phyloP scores from a whole-genome alignment of 1,140 invertebrate species.

The silkworm (Bombyx mori) region DNA sequence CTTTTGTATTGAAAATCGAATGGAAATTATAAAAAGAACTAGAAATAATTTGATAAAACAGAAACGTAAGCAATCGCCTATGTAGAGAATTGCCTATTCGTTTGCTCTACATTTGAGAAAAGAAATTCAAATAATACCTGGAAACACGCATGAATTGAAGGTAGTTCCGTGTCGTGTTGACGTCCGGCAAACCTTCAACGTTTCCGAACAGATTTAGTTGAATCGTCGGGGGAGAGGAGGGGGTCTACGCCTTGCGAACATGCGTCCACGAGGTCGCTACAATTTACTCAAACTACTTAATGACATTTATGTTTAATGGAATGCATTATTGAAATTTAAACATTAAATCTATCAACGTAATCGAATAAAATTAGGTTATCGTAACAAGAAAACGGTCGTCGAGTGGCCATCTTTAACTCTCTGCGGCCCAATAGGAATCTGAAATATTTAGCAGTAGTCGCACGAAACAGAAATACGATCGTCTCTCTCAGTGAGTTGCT shows the following conservation, averaged over 20 bases:
- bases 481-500: conserved; percentile 38
- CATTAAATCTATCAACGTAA: conserved; percentile 54
- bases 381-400: conserved; percentile 62
- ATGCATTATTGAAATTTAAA: conserved; percentile 60
- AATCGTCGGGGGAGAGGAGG: conserved; percentile 20
- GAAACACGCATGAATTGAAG: conserved; percentile 55
- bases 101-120: conserved; percentile 20
- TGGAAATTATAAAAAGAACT: no score
- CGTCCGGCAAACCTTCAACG: conserved; percentile 67
- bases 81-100: no score
- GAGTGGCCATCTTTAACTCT: conserved; percentile 67
- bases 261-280: conserved; percentile 48
- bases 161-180: conserved; percentile 61
- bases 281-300: conserved; percentile 60
- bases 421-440: conserved; percentile 61
- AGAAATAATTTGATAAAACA: no score
- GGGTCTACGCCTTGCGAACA: conserved; percentile 37
- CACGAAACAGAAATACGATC: conserved; percentile 22
- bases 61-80: no score
- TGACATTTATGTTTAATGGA: conserved; percentile 65
- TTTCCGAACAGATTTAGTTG: conserved; percentile 59
- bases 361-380: conserved; percentile 66
- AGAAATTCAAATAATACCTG: conserved; percentile 53
- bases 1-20: no score
- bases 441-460: conserved; percentile 46